Evolutionary conservation across 2,888 invertebrate genomes (phyloP), one percentile per base, ranked within the genome.

Genomic region (Microctonus hyperodae): DNA sequence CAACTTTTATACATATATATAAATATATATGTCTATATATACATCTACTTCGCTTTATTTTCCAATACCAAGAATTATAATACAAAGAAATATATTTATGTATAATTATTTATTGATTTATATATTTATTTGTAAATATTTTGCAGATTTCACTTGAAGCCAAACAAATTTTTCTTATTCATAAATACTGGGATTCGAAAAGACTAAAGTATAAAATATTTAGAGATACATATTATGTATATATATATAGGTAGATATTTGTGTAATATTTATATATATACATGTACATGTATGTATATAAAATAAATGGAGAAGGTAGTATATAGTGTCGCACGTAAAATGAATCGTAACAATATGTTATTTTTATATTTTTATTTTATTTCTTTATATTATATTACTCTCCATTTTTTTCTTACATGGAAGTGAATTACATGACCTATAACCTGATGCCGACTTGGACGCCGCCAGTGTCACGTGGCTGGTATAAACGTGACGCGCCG

Each of bases 401-500:
- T 23, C 3, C 25, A 31, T 51, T 53, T 55, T 63, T 55, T 13
- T 55, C 16, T 16, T 44, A 16, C 13, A 9, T 40, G 31, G 74
- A 75, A 73, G 75, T 75, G 76, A 78, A 78, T 77, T 74, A 75
- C 73, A 69, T 76, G 76, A 76, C 78, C 79, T 71, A 56, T 71
- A 76, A 76, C 76, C 76, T 68, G 65, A 70, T 71, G 73, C 71
- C 76, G 75, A 60, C 73, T 73, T 74, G 44, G 63, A 53, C 69
- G 72, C 73, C 71, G 67, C 37, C 69, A 72, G 72, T 78, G 79
- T 81, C 81, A 81, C 81, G 81, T 81, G 81, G 78, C 72, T 77
- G 76, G 75, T 79, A 80, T 81, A 80, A 80, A 81, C 79, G 76
- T 81, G 81, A 81, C 81, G 76, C 70, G 78, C 80, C 81, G 80